phyloP scores from a whole-genome alignment of 2,113 vertebrate species.

The Oncorhynchus mykiss region DNA sequence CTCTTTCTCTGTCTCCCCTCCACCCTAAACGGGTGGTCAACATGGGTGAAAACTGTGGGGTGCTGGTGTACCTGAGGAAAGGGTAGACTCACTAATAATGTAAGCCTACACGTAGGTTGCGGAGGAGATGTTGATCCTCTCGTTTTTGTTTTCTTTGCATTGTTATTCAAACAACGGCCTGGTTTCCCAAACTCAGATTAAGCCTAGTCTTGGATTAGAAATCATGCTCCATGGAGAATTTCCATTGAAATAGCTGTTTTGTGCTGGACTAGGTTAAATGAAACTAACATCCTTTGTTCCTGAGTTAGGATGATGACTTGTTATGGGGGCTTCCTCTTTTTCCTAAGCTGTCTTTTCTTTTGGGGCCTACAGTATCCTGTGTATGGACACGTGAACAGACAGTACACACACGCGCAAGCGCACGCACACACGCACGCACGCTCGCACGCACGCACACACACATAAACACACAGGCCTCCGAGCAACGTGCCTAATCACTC shows the following conservation, averaged over 20 bases:
- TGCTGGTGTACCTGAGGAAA: background rate
- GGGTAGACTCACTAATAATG: too few species aligned
- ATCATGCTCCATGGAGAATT: background rate
- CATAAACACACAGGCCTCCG: conserved; percentile 16
- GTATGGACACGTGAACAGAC: background rate
- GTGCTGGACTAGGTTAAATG: too few species aligned
- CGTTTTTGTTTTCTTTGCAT: too few species aligned
- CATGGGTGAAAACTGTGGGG: background rate
- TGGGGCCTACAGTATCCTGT: background rate
- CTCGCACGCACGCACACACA: background rate
- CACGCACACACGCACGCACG: conserved; percentile 1
- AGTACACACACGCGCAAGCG: background rate
- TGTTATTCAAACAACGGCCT: too few species aligned
- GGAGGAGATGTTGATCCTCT: too few species aligned
- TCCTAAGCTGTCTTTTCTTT: too few species aligned
- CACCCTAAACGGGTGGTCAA: background rate
- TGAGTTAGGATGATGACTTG: too few species aligned
- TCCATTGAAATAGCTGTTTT: conserved; percentile 38
- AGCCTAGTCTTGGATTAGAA: too few species aligned
- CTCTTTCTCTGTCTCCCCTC: conserved; percentile 19
- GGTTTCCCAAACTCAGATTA: too few species aligned
- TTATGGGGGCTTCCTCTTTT: too few species aligned
- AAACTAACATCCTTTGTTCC: too few species aligned
- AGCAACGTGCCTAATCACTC: conserved; percentile 57
- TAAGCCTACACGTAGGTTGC: too few species aligned